Conservation (phyloP, 2,888 invertebrate genomes). For the Hydraecia micacea region DNA sequence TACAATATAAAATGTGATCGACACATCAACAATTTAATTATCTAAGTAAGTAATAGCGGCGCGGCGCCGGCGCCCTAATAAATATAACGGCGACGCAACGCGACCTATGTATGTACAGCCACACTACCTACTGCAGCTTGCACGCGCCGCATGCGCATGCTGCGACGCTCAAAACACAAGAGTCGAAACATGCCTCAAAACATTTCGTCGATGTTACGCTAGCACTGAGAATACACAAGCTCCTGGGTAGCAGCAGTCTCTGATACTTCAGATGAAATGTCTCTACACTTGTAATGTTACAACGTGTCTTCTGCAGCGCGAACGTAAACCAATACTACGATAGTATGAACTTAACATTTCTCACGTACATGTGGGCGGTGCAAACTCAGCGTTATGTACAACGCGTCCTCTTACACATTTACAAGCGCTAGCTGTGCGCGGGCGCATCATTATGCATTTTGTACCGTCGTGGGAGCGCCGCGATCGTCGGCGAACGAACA, state of each 20-base stretch:
- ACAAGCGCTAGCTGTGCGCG: constrained; percentile 63
- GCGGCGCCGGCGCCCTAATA: constrained; percentile 53
- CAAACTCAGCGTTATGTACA: constrained; percentile 55
- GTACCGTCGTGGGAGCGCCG: constrained; percentile 82
- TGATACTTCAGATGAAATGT: constrained; percentile 33
- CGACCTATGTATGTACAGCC: constrained; percentile 22
- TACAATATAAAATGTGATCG: constrained; percentile 80
- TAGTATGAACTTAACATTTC: constrained; percentile 40
- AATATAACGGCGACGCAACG: constrained; percentile 58
- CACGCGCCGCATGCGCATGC: constrained; percentile 25
- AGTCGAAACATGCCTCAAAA: constrained; percentile 31
- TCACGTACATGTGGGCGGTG: constrained; percentile 44
- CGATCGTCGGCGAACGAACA: constrained; percentile 66
- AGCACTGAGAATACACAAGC: constrained; percentile 53
- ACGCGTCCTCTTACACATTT: constrained; percentile 59
- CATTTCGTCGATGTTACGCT: constrained; percentile 22
- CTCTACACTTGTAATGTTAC: constrained; percentile 50
- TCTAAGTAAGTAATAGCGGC: constrained; percentile 72
- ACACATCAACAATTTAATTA: constrained; percentile 81
- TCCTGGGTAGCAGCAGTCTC: constrained; percentile 42
- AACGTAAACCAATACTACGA: constrained; percentile 49
- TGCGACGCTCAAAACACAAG: constrained; percentile 28
- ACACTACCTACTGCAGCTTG: constrained; percentile 6
- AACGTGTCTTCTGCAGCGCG: constrained; percentile 51
- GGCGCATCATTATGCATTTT: constrained; percentile 84